Percentiles rank a stretch among this genome's conserved stretches.
Conservation (phyloP, 2,888 invertebrate genomes). For the Meganola albula region DNA sequence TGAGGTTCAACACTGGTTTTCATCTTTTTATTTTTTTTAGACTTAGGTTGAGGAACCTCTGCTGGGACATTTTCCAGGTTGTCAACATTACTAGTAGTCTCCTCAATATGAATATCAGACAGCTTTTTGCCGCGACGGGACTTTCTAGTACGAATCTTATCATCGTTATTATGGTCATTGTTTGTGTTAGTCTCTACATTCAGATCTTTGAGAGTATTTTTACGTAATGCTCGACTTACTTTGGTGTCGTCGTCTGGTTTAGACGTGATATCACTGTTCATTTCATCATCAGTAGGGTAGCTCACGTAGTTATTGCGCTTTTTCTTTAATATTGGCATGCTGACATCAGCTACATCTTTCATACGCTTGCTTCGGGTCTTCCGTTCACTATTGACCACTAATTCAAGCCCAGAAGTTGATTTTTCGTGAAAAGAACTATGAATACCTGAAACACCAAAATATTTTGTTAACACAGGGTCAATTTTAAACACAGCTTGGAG, state of each 20-base stretch:
- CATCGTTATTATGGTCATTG: conserved; percentile 19
- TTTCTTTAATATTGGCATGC: conserved; percentile 24
- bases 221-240: conserved; percentile 28
- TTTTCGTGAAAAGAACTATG: conserved; percentile 42
- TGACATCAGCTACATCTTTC: conserved; percentile 34
- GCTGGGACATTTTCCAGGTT: conserved; percentile 16
- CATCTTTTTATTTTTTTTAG: conserved; percentile 36
- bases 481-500: no score
- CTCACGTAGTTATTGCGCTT: conserved; percentile 54
- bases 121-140: conserved; percentile 32
- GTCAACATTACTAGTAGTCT: no score
- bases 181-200: conserved; percentile 25
- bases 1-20: conserved; percentile 7
- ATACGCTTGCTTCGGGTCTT: conserved; percentile 46
- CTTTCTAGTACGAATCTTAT: conserved; percentile 28
- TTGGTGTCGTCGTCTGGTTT: conserved; percentile 20
- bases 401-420: conserved; percentile 21
- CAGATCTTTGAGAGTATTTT: conserved; percentile 44
- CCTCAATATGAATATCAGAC: conserved; percentile 30
- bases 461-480: conserved; percentile 1
- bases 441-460: conserved; percentile 45
- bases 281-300: conserved; percentile 50
- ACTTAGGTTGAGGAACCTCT: conserved; percentile 24
- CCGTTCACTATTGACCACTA: conserved; percentile 35
- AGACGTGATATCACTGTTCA: conserved; percentile 10